Evolutionary conservation across 2,113 vertebrate species (phyloP).

Genomic region (Leptobrachium ailaonicum): DNA sequence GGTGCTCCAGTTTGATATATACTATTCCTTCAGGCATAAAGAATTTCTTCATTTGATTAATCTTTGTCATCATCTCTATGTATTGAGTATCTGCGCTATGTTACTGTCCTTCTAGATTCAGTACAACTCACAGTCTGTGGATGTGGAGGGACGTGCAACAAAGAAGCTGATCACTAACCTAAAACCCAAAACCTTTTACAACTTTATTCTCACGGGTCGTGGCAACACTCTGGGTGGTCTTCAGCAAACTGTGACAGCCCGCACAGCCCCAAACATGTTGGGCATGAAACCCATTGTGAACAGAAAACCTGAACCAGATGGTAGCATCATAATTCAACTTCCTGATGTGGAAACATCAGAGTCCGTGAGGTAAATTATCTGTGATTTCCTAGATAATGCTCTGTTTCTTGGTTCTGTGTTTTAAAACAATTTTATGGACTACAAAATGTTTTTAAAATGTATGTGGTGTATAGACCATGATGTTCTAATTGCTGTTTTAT

Average conservation of each 20-base stretch:
- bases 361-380: constrained; percentile 77
- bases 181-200: constrained; percentile 86
- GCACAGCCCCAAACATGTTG: constrained; percentile 82
- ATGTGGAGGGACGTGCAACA: constrained; percentile 84
- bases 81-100: too few species aligned
- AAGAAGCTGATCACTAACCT: constrained; percentile 86
- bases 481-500: background rate
- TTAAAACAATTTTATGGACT: background rate
- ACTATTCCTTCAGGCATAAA: too few species aligned
- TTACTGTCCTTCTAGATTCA: constrained; percentile 77
- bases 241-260: constrained; percentile 82
- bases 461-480: background rate
- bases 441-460: background rate
- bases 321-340: constrained; percentile 79
- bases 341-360: constrained; percentile 77
- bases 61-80: too few species aligned
- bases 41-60: too few species aligned
- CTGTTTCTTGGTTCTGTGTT: too few species aligned
- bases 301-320: constrained; percentile 78
- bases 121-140: constrained; percentile 84
- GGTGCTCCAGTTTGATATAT: too few species aligned
- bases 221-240: constrained; percentile 82
- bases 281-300: constrained; percentile 83
- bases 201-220: constrained; percentile 84
- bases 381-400: too few species aligned